Evolutionary conservation across 2,113 vertebrate genomes (phyloP), one percentile per base, ranked within the genome.

Genomic region (Cairina moschata): DNA sequence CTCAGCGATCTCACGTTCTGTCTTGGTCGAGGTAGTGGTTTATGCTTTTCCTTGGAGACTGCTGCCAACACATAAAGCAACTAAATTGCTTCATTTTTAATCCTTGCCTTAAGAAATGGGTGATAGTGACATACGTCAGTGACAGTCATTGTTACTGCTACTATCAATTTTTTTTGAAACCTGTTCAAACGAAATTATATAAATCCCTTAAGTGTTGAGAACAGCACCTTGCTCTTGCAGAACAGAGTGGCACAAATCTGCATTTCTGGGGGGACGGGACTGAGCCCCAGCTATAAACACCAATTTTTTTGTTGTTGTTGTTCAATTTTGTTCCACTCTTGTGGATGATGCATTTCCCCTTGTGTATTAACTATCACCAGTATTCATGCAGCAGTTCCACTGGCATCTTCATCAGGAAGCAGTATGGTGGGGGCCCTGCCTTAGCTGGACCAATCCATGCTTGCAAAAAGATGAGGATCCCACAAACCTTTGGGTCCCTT

Each of bases 401-500:
- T 62, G 66, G 11, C 3, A 6, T n/a, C 26, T 82, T 63, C 3
- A 4, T 72, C 28, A 67, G 54, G 17, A 65, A n/a, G 26, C 21
- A 74, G 44, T 12, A 1, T 12, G 3, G 9, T 48, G 18, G 29
- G n/a, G 38, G 82, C 40, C 8, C 16, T 44, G 1, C 29, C n/a
- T n/a, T 28, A 52, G 59, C 5, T 2, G 68, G n/a, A 89, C 22
- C 5, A 68, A 40, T 60, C 18, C 21, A 44, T 60, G 16, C 18
- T 34, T 13, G 13, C 2, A 6, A 54, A 73, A 81, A n/a, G 6
- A 13, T 3, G n/a, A 40, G 58, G 8, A 56, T 13, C 42, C 26
- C 7, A 10, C 8, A 3, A 17, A 1, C 8, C n/a, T 46, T 40
- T 17, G 4, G 31, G 22, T 42, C 1, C 5, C 1, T 0, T 12